Evolutionary conservation across 2,888 invertebrate species (phyloP), one percentile per base, ranked within the genome.

Genomic region (Phytoseiulus persimilis): DNA sequence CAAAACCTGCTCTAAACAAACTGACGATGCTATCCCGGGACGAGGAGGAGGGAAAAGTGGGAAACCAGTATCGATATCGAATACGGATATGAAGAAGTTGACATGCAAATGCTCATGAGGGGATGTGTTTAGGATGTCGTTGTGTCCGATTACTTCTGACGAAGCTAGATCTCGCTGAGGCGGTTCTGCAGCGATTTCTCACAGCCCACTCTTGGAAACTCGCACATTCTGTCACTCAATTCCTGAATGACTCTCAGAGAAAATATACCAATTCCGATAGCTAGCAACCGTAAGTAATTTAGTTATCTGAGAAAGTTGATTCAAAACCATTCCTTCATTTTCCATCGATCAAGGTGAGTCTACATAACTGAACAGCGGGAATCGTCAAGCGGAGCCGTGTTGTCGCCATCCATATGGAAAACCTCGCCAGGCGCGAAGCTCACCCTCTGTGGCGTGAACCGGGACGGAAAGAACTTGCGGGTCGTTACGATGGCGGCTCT

Each of bases 321-420:
- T 65, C 23, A 65, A 65, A 65, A 65, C 65, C 65, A 65, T 65
- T 3, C 18, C 65, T 65, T 28, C 5, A 28, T 65, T 31, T 28
- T 9, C 33, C 33, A 83, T 32, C 45, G 33, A 9, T n/a, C n/a
- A 6, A 33, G 87, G 5, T 5, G 32, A 9, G n/a, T n/a, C 45
- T 87, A 87, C 87, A 87, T 87, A 9, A 87, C n/a, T 9, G 87
- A 33, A 45, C 87, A 87, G 6, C 87, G 87, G 39, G 87, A 87
- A 87, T 87, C 87, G 33, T 87, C 87, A 1, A 87, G 14, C 14
- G 6, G 23, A 33, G 84, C 87, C 6, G 39, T 45, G 32, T 87
- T 45, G n/a, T 87, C 39, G 9, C 87, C 87, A n/a, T 45, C 87
- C 32, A 33, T 45, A 18, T 87, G 87, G 87, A 87, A 87, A 3